Percentiles rank a stretch among this genome's conserved stretches.
phyloP scores from a whole-genome alignment of 2,797 vertebrate genomes.

The Tragopan temminckii region DNA sequence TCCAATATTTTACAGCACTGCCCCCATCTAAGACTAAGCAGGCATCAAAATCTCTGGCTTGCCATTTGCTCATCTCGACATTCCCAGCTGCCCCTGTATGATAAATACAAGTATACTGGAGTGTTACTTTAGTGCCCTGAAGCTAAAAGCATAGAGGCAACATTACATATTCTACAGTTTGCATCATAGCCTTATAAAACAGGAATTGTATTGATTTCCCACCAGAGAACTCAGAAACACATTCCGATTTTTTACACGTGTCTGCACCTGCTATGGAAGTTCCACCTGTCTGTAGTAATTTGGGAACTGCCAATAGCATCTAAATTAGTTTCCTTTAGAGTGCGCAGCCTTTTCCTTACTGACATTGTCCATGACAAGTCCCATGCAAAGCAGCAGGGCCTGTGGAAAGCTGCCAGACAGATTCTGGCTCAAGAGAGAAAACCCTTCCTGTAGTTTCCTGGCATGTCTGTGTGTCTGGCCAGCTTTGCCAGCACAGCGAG shows the following conservation, averaged over 20 bases:
- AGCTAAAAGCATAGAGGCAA: not conserved
- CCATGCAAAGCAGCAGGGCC: not conserved
- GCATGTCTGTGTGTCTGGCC: not conserved
- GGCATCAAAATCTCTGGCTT: not conserved
- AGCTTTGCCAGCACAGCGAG: not conserved
- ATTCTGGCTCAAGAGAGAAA: not conserved
- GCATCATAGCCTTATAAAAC: not conserved
- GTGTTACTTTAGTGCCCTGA: not conserved
- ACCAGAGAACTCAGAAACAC: not conserved
- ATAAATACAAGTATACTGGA: not conserved
- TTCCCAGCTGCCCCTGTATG: constrained; percentile 36
- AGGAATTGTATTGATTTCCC: not conserved
- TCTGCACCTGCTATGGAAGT: not conserved
- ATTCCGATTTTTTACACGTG: not conserved
- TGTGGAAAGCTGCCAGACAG: constrained; percentile 5
- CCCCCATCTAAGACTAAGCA: not conserved
- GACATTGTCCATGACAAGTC: not conserved
- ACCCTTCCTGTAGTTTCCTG: not conserved
- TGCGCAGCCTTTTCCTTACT: not conserved
- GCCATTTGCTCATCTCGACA: not conserved
- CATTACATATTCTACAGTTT: not conserved
- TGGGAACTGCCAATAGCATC: not conserved
- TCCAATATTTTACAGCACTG: not conserved
- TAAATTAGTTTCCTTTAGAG: not conserved
- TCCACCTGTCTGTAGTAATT: not conserved